Evolutionary conservation across 2,113 vertebrate genomes (phyloP).

Genomic region (Pelmatolapia mariae): DNA sequence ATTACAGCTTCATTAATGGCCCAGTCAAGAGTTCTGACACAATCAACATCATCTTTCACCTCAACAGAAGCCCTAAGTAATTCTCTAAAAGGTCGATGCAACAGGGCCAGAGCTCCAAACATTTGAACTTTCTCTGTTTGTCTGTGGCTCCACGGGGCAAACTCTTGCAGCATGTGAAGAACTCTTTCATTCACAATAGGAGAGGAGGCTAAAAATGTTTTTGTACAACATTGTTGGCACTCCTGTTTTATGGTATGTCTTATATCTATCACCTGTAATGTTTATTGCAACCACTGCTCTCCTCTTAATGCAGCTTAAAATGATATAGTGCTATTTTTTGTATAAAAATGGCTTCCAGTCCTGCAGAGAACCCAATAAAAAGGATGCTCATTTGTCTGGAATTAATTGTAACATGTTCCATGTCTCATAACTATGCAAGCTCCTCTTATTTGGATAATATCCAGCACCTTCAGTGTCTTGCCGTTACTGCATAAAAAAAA

Average conservation of each 20-base stretch:
- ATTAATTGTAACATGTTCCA: not conserved
- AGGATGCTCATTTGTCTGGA: not conserved
- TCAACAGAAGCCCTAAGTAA: not conserved
- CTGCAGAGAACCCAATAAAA: not conserved
- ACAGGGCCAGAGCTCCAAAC: not conserved
- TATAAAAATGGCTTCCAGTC: not conserved
- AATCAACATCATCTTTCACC: not conserved
- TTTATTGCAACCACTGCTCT: not conserved
- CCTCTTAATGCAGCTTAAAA: not conserved
- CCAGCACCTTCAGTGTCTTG: not conserved
- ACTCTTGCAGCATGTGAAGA: not conserved
- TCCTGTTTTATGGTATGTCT: not conserved
- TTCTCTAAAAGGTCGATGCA: not conserved
- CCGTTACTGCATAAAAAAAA: not conserved
- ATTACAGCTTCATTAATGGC: not conserved
- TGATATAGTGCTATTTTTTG: not conserved
- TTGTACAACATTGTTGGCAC: not conserved
- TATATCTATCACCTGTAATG: not conserved
- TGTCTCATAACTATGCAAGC: not conserved
- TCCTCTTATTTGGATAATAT: not conserved
- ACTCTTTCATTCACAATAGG: not conserved
- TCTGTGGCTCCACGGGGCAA: not conserved
- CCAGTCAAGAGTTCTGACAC: not conserved
- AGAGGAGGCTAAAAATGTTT: not conserved
- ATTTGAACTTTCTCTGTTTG: not conserved